Evolutionary conservation across 2,113 vertebrate genomes (phyloP), one percentile per base, ranked within the genome.

Genomic region (Strigops habroptila): DNA sequence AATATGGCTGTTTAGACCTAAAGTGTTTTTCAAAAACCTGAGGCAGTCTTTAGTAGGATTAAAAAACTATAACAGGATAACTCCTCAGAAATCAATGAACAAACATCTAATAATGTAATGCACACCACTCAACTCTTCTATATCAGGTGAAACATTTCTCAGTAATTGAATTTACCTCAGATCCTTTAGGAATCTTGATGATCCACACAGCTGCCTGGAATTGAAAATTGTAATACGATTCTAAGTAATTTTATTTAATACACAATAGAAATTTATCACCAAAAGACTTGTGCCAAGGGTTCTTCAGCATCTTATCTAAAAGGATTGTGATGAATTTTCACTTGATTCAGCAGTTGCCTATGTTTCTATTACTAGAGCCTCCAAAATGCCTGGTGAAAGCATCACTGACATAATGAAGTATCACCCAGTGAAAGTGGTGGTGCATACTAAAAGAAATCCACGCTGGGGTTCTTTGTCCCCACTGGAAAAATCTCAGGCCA

Each of bases 131-230:
- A 92, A 82, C 44, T 87, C 94, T 96, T 90, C 91, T 59, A 31
- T 81, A 55, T 41, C 44, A 87, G 59, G 96, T 93, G 74, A 96
- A 95, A 95, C 52, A 75, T 60, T 96, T 94, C 93, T 82, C 52
- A 70, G 43, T 75, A 94, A 96, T 71, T 96, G 52, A 95, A 96
- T 96, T 96, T 95, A 92, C 84, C 62, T 91, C 87, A 75, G 78
- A 94, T 95, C 94, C 87, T 95, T 88, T 71, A 96, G 87, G 91
- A 96, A 93, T 94, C 79, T 55, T 96, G 95, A 97, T 95, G 85
- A 94, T 84, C 41, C 78, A 95, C 60, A 49, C 7, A 91, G 62
- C 74, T 92, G 85, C 62, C 80, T 91, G 70, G 85, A 90, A 88
- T 96, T 97, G 93, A 91, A 97, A 95, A 84, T 4, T 69, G 87